phyloP scores from a whole-genome alignment of 2,113 vertebrate genomes.

The Sturnira hondurensis region DNA sequence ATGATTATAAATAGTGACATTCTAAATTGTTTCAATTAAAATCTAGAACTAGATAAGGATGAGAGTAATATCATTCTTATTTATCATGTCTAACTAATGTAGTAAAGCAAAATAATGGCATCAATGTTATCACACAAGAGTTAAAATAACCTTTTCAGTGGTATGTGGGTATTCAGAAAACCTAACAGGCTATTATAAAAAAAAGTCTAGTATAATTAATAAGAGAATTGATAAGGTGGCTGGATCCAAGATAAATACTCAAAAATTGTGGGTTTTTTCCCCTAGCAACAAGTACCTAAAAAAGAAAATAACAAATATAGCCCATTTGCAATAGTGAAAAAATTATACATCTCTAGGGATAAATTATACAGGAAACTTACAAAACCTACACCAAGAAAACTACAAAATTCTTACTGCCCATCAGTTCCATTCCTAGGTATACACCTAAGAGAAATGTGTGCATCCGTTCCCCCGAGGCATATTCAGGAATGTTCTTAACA shows the following conservation, averaged over 20 bases:
- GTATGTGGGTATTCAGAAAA: neutral
- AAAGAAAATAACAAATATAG: neutral
- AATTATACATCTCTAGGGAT: neutral
- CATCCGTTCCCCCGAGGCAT: neutral
- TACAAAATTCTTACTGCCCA: neutral
- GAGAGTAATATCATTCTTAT: neutral
- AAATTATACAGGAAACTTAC: neutral
- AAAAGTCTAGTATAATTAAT: neutral
- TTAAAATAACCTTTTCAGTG: neutral
- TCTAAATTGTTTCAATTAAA: slow-evolving; percentile 8
- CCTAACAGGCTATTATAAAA: neutral
- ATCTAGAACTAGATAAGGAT: neutral
- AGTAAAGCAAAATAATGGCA: neutral
- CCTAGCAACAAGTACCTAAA: neutral
- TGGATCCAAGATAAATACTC: neutral
- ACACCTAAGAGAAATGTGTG: neutral
- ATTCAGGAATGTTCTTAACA: neutral
- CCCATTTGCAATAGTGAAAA: neutral
- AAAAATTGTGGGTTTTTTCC: neutral
- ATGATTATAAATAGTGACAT: neutral
- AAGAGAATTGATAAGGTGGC: neutral
- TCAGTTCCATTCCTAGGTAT: neutral
- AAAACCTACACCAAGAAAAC: slow-evolving; percentile 17
- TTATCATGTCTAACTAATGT: neutral
- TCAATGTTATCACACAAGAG: neutral